Evolutionary conservation across 1,140 invertebrate genomes (phyloP).

Genomic region (Bombus sylvicola): DNA sequence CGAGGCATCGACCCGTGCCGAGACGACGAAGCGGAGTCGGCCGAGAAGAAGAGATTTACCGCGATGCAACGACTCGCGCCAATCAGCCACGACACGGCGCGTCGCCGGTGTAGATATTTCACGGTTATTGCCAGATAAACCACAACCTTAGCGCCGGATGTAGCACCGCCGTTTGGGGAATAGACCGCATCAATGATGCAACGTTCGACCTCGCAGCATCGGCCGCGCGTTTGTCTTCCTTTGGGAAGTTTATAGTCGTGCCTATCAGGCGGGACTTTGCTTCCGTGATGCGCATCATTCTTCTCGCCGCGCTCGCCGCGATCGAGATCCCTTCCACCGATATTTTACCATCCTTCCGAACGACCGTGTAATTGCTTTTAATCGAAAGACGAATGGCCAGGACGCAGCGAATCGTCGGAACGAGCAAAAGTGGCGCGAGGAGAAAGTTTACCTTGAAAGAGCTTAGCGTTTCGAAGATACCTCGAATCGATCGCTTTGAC

Average conservation of each 20-base stretch:
- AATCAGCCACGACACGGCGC: constrained; percentile 74
- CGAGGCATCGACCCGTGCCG: too few species aligned
- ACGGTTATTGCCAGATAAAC: constrained; percentile 82
- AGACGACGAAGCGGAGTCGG: too few species aligned
- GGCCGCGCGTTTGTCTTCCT: constrained; percentile 79
- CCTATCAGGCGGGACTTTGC: constrained; percentile 65
- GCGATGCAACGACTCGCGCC: constrained; percentile 68
- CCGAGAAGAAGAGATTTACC: constrained; percentile 67
- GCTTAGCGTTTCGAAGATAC: not conserved
- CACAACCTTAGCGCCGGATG: constrained; percentile 77
- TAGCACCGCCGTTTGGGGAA: constrained; percentile 79
- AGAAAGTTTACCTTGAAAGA: not conserved
- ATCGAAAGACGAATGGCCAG: not conserved
- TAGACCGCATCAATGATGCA: constrained; percentile 82
- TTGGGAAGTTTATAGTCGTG: constrained; percentile 77
- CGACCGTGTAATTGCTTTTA: not conserved
- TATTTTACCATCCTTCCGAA: not conserved
- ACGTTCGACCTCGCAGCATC: constrained; percentile 73
- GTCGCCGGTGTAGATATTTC: constrained; percentile 76
- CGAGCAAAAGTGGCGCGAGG: not conserved
- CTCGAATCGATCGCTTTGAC: not conserved
- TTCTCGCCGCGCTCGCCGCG: not conserved
- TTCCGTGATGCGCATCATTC: constrained; percentile 56
- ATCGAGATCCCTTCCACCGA: not conserved
- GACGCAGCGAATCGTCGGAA: not conserved